Evolutionary conservation across 2,888 invertebrate species (phyloP), one percentile per base, ranked within the genome.

Genomic region (Drosophila emarginata): DNA sequence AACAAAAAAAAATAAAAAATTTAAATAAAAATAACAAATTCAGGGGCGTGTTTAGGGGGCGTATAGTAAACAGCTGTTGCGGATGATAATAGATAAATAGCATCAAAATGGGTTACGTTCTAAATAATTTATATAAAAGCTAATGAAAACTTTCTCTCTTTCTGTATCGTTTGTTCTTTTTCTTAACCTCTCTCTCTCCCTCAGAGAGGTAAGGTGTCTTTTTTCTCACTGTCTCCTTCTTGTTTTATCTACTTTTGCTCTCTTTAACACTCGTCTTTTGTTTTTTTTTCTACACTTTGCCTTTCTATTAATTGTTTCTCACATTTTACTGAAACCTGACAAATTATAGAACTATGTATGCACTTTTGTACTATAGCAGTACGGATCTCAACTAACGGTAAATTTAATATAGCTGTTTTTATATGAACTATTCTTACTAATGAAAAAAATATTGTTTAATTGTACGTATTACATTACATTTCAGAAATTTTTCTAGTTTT

Each of bases 91-190:
- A 51, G 59, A 65, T 75, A 62, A 72, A 71, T 59, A 61, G 57
- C 54, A 72, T 68, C 64, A 78, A 79, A 72, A 76, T 9, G 76
- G 83, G 77, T 86, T 84, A 80, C 81, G 84, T 88, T 84, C 84
- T 72, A 78, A 74, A 83, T 80, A 67, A 64, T 65, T 45, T 23
- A 65, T 67, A 67, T 63, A 53, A 72, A 65, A 61, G 37, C 53
- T 23, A 32, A 11, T 39, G 23, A 56, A 50, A 54, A 54, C 54
- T 54, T 54, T 57, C 23, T 56, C 5, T 40, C 26, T 18, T 15
- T 66, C 4, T 40, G 14, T 23, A 39, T 28, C 36, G 11, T 61
- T n/a, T 36, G 21, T 45, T 23, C 45, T 45, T 52, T 28, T 15
- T 53, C 18, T 36, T n/a, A 26, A 2, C 11, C 36, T 3, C 7